A percentile compares a stretch with the other conserved stretches of the same genome.
Conservation (phyloP, 2,888 invertebrate species). For the Cephus rjabovi region DNA sequence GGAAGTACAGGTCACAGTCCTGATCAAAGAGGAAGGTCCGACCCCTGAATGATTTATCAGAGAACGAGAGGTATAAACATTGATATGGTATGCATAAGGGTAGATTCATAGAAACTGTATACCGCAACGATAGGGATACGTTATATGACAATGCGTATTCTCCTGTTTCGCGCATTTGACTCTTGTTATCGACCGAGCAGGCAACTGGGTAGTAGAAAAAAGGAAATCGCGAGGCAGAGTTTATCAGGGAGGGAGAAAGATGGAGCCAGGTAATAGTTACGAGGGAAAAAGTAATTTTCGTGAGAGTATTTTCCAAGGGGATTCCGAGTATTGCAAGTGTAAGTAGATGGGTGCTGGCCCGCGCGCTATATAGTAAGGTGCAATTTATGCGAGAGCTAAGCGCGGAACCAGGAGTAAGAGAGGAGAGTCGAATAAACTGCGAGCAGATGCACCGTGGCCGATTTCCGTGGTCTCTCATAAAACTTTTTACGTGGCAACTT, state of each 20-base stretch:
- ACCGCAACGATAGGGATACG: neutral
- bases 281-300: neutral
- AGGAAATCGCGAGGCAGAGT: neutral
- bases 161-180: neutral
- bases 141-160: neutral
- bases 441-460: constrained; percentile 51
- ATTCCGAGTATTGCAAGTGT: neutral
- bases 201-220: neutral
- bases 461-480: constrained; percentile 47
- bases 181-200: neutral
- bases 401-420: constrained; percentile 40
- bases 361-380: neutral
- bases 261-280: neutral
- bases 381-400: constrained; percentile 38
- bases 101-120: neutral
- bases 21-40: neutral
- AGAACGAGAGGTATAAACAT: neutral
- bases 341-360: neutral
- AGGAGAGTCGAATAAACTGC: constrained; percentile 44
- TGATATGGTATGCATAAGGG: neutral
- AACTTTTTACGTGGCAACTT: constrained; percentile 52
- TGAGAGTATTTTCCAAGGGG: neutral
- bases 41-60: neutral
- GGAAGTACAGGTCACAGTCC: neutral
- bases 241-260: neutral